Evolutionary conservation across 2,888 invertebrate genomes (phyloP), one percentile per base, ranked within the genome.

Genomic region (Cheilosia vulpina): DNA sequence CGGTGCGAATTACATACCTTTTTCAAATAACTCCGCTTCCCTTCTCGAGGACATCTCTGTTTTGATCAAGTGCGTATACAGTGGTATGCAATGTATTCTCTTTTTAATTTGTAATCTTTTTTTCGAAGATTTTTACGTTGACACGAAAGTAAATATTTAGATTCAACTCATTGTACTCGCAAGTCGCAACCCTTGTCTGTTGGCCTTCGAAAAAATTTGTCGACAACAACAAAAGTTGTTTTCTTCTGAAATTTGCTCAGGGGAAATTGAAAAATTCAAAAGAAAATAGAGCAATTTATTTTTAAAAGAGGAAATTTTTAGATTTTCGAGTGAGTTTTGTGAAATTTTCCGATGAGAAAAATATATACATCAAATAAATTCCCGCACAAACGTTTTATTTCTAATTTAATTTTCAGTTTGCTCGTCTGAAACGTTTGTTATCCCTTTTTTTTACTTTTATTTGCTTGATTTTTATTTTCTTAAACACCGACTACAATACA

Each of bases 1-100:
- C 34, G 38, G 24, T 24, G 13, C 24, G 21, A 58, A 21, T 58
- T 45, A 6, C 21, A n/a, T 5, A 4, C 34, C 41, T 11, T 57
- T 55, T 71, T 11, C 7, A 38, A 53, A 11, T 53, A 53, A 53
- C 13, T 57, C 19, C 9, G 27, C 15, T 21, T 21, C 38, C n/a
- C 47, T 15, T 19, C 34, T 6, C 27, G 43, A 53, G 55, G 60
- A 71, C 21, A 19, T 31, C 27, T 21, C 15, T 45, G 43, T 79
- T 76, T 77, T 81, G 85, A 85, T 85, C 85, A 66, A 80, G 85
- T 81, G 80, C 85, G 85, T 85, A 80, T 50, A 24, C 9, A 41
- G 55, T 34, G 21, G 17, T 3, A 31, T 45, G 15, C 24, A 31
- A 38, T 53, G 1, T 58, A 9, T 34, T 55, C 13, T 0, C 15